phyloP scores from a whole-genome alignment of 2,113 vertebrate species.

The Sporophila hypoxantha region DNA sequence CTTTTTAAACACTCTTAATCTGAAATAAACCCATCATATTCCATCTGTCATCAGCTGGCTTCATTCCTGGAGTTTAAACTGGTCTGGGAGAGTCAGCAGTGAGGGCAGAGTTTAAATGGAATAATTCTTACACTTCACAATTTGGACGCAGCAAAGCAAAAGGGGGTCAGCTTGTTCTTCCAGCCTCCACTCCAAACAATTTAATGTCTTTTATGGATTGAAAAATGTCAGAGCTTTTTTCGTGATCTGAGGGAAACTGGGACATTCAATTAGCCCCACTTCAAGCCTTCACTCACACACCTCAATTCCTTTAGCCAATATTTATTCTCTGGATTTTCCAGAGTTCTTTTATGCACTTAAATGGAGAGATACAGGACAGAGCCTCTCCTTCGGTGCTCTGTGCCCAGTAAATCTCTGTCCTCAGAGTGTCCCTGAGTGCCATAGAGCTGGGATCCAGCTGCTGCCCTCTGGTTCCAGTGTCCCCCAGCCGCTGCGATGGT shows the following conservation, averaged over 20 bases:
- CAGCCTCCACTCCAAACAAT: conserved; percentile 16
- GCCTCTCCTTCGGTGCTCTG: not conserved
- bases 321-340: not conserved
- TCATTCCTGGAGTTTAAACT: not conserved
- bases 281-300: not conserved
- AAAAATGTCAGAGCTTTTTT: not conserved
- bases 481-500: too few relatives aligned
- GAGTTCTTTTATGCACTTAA: not conserved
- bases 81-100: not conserved
- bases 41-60: not conserved
- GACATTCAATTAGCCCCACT: not conserved
- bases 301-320: not conserved
- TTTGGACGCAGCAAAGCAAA: not conserved
- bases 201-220: not conserved
- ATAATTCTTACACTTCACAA: not conserved
- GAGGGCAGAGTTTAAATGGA: not conserved
- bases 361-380: too few relatives aligned
- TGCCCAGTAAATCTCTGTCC: not conserved
- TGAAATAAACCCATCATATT: not conserved
- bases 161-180: conserved; percentile 20
- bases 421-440: fast-evolving
- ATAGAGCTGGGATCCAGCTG: not conserved
- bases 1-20: not conserved
- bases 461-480: fast-evolving
- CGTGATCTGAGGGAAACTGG: not conserved